A percentile compares a stretch with the other conserved stretches of the same genome.
Evolutionary conservation across 2,888 invertebrate species (phyloP).

Genomic region (Cheilosia vulpina): DNA sequence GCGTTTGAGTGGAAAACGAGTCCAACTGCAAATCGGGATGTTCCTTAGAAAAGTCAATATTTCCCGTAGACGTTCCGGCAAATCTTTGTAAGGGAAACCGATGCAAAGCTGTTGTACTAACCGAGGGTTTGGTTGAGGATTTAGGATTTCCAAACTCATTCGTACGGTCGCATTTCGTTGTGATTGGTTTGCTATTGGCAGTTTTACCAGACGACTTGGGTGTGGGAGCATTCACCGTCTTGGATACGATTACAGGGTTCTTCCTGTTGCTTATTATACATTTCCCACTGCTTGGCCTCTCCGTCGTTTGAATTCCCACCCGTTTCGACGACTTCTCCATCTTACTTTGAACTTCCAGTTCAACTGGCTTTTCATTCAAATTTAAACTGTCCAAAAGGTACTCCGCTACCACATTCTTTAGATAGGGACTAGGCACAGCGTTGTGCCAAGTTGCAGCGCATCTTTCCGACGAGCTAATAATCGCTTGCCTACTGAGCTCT

Average conservation of each 20-base stretch:
- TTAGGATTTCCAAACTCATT: neutral
- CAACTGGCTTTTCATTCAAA: neutral
- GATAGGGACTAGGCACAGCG: neutral
- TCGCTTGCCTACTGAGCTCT: conserved; percentile 5
- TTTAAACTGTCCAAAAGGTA: neutral
- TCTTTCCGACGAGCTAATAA: neutral
- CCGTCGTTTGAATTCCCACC: too few relatives aligned
- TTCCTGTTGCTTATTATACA: neutral
- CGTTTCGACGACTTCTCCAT: neutral
- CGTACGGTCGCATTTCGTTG: too few relatives aligned
- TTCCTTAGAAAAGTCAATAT: conserved; percentile 41
- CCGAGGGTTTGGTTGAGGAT: neutral
- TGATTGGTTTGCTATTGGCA: too few relatives aligned
- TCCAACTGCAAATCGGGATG: conserved; percentile 50
- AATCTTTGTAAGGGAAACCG: conserved; percentile 52
- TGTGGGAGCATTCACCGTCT: too few relatives aligned
- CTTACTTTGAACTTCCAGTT: neutral
- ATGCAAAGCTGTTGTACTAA: neutral
- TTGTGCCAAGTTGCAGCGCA: conserved; percentile 9
- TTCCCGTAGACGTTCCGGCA: neutral
- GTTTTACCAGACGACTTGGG: too few relatives aligned
- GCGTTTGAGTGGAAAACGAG: conserved; percentile 1
- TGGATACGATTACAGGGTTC: too few relatives aligned
- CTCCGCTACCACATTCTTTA: conserved; percentile 8
- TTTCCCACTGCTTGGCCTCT: neutral